A percentile compares a stretch with the other conserved stretches of the same genome.
Conservation (phyloP, 2,797 vertebrate species). For the Phalanger gymnotis region DNA sequence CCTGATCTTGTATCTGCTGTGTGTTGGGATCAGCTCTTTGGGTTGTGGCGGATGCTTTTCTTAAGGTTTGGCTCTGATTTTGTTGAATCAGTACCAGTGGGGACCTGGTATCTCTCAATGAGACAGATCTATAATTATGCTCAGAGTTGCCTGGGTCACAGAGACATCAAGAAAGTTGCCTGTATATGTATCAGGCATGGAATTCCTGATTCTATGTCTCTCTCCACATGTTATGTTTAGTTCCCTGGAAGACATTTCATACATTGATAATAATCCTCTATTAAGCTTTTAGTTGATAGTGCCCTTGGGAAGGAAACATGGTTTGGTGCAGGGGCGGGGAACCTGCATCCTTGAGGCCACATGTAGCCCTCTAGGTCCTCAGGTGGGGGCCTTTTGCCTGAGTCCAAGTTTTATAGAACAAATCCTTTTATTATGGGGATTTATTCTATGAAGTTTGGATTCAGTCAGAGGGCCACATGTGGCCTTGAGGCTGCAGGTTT, state of each 20-base stretch:
- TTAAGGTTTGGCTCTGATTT: background rate
- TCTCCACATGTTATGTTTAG: background rate
- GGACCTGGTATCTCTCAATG: background rate
- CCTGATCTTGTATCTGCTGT: background rate
- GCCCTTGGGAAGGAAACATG: background rate
- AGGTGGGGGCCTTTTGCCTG: no score
- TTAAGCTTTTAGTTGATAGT: accelerated
- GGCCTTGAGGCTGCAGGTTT: no score
- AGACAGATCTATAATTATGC: background rate
- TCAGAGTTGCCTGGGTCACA: background rate
- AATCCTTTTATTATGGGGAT: no score
- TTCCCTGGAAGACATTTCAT: background rate
- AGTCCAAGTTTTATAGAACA: no score
- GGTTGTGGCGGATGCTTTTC: background rate
- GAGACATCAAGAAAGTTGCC: background rate
- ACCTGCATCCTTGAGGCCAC: no score
- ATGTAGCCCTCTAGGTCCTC: no score
- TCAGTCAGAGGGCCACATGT: no score
- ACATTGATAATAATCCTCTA: background rate
- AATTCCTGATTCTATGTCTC: background rate
- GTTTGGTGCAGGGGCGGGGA: no score
- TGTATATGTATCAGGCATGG: background rate
- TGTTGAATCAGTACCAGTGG: background rate
- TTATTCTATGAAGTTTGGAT: no score
- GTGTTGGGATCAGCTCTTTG: background rate